Base-by-base conservation (phyloP, 2,888 invertebrate species). In the Phyllotreta striolata region DNA sequence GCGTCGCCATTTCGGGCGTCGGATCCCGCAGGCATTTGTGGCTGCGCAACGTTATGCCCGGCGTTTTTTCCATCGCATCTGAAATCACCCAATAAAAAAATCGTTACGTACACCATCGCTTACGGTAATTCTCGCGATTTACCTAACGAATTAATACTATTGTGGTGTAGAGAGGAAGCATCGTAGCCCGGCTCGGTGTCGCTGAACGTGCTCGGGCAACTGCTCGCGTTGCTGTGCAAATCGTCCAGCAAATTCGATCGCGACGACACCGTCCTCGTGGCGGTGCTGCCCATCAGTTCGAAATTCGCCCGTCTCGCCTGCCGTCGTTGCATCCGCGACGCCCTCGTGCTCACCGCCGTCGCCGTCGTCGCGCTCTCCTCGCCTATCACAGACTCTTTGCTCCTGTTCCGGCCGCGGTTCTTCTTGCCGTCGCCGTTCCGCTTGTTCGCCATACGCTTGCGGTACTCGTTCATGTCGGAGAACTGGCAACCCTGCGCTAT, bases 401-500 rank as follows among this genome's bases (percentile, higher is more conserved):
- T 60, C 55, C 61, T 68, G 56, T 9, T 55, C 55, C 47, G 13
- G 52, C 39, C 41, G 52, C 41, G 40, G 41, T 41, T 51, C 24
- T 13, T 35, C 37, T 49, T 49, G 8, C 38, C 38, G 39, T n/a
- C 5, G 10, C 37, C 52, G 7, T 52, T 39, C 14, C 51, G 68
- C 60, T 65, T 68, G 64, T 66, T 60, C 59, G 63, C 52, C 52
- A 43, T 37, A 59, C 66, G 64, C 35, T 46, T 67, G 34, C 72
- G 63, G 56, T 68, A 68, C 69, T 87, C 86, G 14, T 84, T 84
- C 54, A 89, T 86, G 79, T 90, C 90, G 55, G 89, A 86, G 79
- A 91, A 87, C 67, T 84, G 88, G 78, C 90, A 91, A 38, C 91
- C 91, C 78, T 91, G 91, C 41, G 92, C 93, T 80, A 93, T 92